Evolutionary conservation across 2,797 vertebrate genomes (phyloP).

Genomic region (Malurus leucopterus): DNA sequence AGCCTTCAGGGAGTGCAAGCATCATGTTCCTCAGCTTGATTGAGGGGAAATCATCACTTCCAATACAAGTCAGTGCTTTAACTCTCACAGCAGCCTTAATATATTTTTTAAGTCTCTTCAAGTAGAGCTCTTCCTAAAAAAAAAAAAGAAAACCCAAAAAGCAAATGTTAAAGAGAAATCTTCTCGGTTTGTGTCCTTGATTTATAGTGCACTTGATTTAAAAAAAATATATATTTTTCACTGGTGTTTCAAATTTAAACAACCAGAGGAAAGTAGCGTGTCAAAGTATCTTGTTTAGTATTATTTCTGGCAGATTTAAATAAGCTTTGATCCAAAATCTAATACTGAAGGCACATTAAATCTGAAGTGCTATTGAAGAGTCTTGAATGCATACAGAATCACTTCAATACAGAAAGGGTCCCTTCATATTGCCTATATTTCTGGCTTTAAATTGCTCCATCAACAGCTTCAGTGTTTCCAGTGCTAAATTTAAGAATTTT

Average conservation of each 20-base stretch:
- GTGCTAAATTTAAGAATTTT: neutral
- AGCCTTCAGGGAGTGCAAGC: neutral
- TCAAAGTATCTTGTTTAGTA: neutral
- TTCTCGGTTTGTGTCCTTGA: neutral
- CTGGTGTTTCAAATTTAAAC: neutral
- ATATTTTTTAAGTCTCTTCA: neutral
- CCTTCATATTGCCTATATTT: neutral
- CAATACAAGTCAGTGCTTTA: neutral
- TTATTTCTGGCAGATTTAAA: neutral
- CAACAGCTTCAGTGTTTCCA: neutral
- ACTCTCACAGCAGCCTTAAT: neutral
- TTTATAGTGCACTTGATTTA: accelerated
- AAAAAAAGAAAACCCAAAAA: neutral
- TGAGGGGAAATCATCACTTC: neutral
- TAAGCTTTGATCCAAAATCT: neutral
- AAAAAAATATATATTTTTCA: neutral
- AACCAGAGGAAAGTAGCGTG: neutral
- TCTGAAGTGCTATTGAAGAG: neutral
- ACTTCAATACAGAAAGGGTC: neutral
- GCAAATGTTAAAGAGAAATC: accelerated
- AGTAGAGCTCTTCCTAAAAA: neutral
- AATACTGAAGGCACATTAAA: neutral
- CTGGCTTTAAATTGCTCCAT: neutral
- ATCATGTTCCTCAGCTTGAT: neutral
- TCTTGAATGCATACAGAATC: neutral